Evolutionary conservation across 2,797 vertebrate species (phyloP), one percentile per base, ranked within the genome.

Genomic region (Macrochelys suwanniensis): DNA sequence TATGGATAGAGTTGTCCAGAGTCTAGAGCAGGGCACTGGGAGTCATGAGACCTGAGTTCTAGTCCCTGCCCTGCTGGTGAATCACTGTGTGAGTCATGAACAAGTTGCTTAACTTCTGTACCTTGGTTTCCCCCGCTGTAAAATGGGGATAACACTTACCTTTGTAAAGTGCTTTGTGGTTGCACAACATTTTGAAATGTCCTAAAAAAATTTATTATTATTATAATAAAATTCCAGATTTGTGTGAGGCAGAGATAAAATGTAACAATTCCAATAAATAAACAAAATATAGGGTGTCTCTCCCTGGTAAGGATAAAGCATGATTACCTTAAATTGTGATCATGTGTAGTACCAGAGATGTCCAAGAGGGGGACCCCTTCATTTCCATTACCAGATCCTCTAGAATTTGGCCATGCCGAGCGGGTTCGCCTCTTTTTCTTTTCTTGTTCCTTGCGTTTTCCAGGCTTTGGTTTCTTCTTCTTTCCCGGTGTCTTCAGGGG

Each of bases 391-490:
- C 81, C 95, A 3, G 89, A 77, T 10, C 51, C 2, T 65, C 19
- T 89, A 3, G 82, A 71, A 88, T 87, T 95, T 53, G 92, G 84
- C 98, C 97, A 97, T 94, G 89, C 86, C 0, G 99, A 98, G 17
- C 99, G 98, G 42, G 98, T 97, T 93, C 99, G 94, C 89, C 99
- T 98, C 89, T 99, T 98, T 95, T 99, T 99, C 98, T 99, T 99
- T 65, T 99, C 99, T 9, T 98, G 99, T 33, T 99, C 99, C 97
- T 98, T 99, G 87, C 99, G 99, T 86, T 99, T 99, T 11, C 99
- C 99, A 28, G 98, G 97, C 88, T 99, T 99, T 53, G 99, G 99
- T 96, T 99, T 99, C 98, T 99, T 99, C 96, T 99, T 99, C 97
- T 99, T 99, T 79, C 98, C 98, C 0, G 98, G 97, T 10, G 95